phyloP scores from a whole-genome alignment of 1,140 invertebrate genomes.

The Cydia fagiglandana region DNA sequence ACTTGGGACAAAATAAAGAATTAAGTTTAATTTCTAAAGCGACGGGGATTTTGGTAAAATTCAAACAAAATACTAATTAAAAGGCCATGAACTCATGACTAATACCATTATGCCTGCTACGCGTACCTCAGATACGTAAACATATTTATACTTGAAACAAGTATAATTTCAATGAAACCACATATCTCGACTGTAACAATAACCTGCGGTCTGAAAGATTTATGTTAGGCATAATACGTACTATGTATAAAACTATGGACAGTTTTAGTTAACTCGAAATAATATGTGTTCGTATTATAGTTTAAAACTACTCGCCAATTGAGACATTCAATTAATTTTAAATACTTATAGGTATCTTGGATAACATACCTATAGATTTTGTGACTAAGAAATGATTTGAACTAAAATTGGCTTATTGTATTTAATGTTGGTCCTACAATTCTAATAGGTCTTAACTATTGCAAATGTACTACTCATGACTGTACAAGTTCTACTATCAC shows the following conservation, averaged over 20 bases:
- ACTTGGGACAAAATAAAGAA: not conserved
- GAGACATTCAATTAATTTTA: not conserved
- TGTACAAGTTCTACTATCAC: slow-evolving; percentile 5
- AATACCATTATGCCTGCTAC: not conserved
- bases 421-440: not conserved
- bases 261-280: not conserved
- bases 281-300: not conserved
- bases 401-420: not conserved
- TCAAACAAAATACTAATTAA: not conserved
- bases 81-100: not conserved
- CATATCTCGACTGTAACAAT: not conserved
- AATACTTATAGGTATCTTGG: no score
- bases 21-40: not conserved
- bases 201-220: slow-evolving; percentile 3
- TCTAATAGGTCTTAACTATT: not conserved
- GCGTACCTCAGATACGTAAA: not conserved
- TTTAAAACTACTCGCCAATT: not conserved
- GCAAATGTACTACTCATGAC: not conserved
- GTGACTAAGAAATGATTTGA: not conserved
- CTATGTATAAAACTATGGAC: not conserved
- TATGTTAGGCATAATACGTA: not conserved
- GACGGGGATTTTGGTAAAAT: not conserved
- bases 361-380: not conserved
- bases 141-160: not conserved
- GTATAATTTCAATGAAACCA: not conserved